phyloP scores from a whole-genome alignment of 1,140 invertebrate genomes.

The Neodiprion fabricii region DNA sequence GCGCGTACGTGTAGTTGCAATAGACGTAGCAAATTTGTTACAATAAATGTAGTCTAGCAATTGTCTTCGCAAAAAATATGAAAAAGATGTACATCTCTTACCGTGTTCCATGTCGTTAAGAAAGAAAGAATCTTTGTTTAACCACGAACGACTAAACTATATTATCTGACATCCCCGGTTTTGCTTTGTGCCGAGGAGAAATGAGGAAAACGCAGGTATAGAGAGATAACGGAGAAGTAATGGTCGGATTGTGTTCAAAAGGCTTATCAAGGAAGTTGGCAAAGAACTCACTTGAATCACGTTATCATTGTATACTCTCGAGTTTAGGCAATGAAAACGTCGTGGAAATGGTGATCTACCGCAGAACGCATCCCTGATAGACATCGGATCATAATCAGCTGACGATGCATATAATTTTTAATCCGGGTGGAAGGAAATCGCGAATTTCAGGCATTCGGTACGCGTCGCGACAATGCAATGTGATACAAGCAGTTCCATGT shows the following conservation, averaged over 20 bases:
- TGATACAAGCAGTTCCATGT: no score
- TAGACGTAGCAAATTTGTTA: no score
- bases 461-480: no score
- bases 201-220: not conserved
- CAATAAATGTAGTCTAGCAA: not conserved
- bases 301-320: not conserved
- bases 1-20: no score
- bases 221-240: conserved; percentile 6
- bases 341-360: not conserved
- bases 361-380: not conserved
- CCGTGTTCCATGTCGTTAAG: not conserved
- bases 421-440: no score
- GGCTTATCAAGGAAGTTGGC: conserved; percentile 12
- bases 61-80: not conserved
- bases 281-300: conserved; percentile 8
- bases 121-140: not conserved
- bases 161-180: not conserved
- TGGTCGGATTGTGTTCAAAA: conserved; percentile 9
- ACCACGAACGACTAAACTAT: not conserved
- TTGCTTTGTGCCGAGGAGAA: conserved; percentile 6
- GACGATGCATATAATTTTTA: no score
- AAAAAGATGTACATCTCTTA: not conserved
- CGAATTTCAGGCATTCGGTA: no score
- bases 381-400: no score
- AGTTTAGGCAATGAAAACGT: not conserved